A percentile compares a stretch with the other conserved stretches of the same genome.
Evolutionary conservation across 2,888 invertebrate species (phyloP).

Genomic region (Microctonus aethiopoides): DNA sequence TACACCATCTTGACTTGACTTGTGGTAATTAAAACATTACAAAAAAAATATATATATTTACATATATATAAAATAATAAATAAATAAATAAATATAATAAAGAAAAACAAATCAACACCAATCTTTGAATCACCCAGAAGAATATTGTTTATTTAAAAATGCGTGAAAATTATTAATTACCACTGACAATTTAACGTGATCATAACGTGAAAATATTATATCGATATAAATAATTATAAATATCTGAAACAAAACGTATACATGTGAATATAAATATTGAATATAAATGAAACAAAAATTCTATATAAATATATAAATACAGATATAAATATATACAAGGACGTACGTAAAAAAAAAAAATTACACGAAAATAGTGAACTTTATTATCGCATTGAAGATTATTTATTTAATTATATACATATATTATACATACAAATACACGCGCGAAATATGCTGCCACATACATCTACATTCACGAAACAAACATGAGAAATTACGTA

Average conservation of each 20-base stretch:
- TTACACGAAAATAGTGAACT: conserved; percentile 53
- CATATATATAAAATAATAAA: neutral
- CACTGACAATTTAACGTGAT: conserved; percentile 55
- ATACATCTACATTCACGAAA: conserved; percentile 16
- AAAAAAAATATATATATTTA: neutral
- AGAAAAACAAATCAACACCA: neutral
- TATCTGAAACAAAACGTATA: conserved; percentile 45
- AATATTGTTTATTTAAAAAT: conserved; percentile 4
- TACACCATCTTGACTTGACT: neutral
- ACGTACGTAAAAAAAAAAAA: conserved; percentile 26
- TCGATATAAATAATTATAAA: conserved; percentile 55
- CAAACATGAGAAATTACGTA: conserved; percentile 30
- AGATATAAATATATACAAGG: conserved; percentile 50
- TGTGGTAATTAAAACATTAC: neutral
- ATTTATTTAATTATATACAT: conserved; percentile 62
- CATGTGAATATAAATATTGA: conserved; percentile 52
- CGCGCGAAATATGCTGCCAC: conserved; percentile 38
- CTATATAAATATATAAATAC: conserved; percentile 54
- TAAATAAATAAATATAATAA: neutral
- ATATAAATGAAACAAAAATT: conserved; percentile 45
- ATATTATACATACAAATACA: conserved; percentile 42
- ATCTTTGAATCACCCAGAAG: conserved; percentile 10
- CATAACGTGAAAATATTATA: conserved; percentile 53
- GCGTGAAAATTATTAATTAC: conserved; percentile 54
- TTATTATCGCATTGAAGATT: conserved; percentile 66